Evolutionary conservation across 2,888 invertebrate species (phyloP).

Genomic region (Antheraea assamensis): DNA sequence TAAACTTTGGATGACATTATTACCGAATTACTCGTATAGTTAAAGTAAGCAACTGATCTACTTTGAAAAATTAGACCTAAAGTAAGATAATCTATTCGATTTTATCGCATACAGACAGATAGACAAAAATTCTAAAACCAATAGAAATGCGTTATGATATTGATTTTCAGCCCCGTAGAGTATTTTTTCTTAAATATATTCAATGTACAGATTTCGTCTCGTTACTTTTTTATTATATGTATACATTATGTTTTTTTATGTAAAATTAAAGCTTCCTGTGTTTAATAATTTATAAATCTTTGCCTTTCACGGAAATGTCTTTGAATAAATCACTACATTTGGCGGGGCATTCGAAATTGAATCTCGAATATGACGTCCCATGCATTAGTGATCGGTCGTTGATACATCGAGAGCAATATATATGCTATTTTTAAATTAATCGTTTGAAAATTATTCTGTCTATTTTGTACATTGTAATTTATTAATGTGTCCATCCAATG

Average conservation of each 20-base stretch:
- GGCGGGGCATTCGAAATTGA: conserved; percentile 56
- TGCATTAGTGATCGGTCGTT: conserved; percentile 50
- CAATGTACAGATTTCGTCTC: too few species aligned
- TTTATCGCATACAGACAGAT: too few species aligned
- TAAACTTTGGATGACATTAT: not conserved
- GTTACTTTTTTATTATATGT: too few species aligned
- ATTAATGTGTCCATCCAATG: not conserved
- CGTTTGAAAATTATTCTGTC: not conserved
- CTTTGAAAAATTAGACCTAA: not conserved
- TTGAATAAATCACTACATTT: conserved; percentile 56
- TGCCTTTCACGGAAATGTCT: conserved; percentile 25
- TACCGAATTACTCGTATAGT: not conserved
- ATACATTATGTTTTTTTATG: not conserved
- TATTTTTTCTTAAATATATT: too few species aligned
- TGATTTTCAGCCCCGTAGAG: too few species aligned
- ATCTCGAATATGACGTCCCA: conserved; percentile 51
- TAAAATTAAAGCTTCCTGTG: too few species aligned
- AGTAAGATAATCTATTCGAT: too few species aligned
- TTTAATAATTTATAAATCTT: not conserved
- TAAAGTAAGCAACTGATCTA: not conserved
- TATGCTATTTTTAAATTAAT: not conserved
- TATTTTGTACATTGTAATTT: not conserved
- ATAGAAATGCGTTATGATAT: too few species aligned
- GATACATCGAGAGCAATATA: conserved; percentile 38
- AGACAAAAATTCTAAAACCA: too few species aligned